Evolutionary conservation across 2,797 vertebrate genomes (phyloP), one percentile per base, ranked within the genome.

Genomic region (Telmatherina bonti): DNA sequence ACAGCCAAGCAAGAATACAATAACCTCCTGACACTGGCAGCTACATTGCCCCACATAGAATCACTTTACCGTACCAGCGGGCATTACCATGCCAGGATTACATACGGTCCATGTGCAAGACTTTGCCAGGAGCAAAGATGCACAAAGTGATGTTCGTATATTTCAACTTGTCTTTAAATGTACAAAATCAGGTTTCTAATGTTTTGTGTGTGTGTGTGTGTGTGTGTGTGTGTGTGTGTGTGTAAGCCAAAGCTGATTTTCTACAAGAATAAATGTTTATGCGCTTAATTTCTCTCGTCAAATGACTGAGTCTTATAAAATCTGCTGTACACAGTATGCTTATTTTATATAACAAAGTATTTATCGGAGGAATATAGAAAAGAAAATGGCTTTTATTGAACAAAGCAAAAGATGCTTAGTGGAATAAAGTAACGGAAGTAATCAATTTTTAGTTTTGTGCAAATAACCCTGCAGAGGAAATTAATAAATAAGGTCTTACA

Each of bases 101-200:
- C 45, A 84, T 55, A 60, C 30, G 33, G 68, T 79, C 35, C 60
- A 77, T 51, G 62, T 71, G 52, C 27, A 69, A 65, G 59, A 74
- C 43, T 69, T 79, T 53, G 67, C 75, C 78, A n/a, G 31, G 41
- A 57, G 79, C 63, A 64, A 60, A 72, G 51, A 57, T 69, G 73
- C 56, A 78, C 24, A 73, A 69, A 70, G 22, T n/a, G 54, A 58
- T 36, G 62, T 55, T 38, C 41, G 13, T 7, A 61, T 43, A 58
- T 63, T 43, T 43, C 4, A 18, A 54, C 13, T 16, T 33, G 20
- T 52, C 7, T n/a, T 62, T 22, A 56, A 0, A 7, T 69, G 47
- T 29, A 4, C 51, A 58, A n/a, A 3, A 6, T 31, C 7, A n/a
- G 29, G 22, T 36, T 35, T 16, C 35, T 35, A 22, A 45, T n/a